These are phyloP conservation scores for Trichonephila inaurata DNA, from an alignment of 1,140 invertebrate genomes.

Conservation along the genomic window DNA sequence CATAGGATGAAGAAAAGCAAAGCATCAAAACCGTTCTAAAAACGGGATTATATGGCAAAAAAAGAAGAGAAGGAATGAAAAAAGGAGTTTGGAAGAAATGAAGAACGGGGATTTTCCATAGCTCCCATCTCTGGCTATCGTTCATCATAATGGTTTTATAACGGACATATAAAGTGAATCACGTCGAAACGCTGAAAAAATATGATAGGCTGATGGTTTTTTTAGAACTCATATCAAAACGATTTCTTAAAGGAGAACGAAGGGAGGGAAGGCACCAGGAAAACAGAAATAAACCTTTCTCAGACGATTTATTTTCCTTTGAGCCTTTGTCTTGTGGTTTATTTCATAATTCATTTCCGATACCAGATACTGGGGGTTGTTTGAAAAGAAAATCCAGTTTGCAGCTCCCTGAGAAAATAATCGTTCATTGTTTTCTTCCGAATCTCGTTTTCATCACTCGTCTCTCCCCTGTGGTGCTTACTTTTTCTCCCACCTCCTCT, in stretches of 20 bases:
- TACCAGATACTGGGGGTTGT: slow-evolving; percentile 2
- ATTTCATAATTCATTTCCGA: slow-evolving; percentile 65
- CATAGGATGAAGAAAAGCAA: slow-evolving; percentile 6
- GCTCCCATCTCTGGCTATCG: slow-evolving; percentile 7
- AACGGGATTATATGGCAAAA: slow-evolving; percentile 18
- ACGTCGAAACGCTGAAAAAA: not conserved
- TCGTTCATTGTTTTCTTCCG: not conserved
- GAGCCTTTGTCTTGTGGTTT: not conserved
- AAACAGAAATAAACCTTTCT: slow-evolving; percentile 35
- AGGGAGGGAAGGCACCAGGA: no score
- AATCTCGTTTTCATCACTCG: slow-evolving; percentile 22
- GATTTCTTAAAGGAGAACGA: not conserved
- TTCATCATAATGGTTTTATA: slow-evolving; percentile 64
- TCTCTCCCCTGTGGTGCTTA: not conserved
- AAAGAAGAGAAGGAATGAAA: not conserved
- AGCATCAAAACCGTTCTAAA: slow-evolving; percentile 10
- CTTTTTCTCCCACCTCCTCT: not conserved
- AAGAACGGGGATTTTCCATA: slow-evolving; percentile 54
- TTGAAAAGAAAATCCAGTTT: slow-evolving; percentile 14
- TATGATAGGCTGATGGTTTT: slow-evolving; percentile 21
- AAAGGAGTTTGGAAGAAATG: not conserved
- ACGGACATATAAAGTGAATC: slow-evolving; percentile 35
- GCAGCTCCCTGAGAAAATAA: not conserved
- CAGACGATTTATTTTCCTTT: slow-evolving; percentile 9
- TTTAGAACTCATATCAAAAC: not conserved